Evolutionary conservation across 2,113 vertebrate species (phyloP).

Genomic region (Cavia aperea): DNA sequence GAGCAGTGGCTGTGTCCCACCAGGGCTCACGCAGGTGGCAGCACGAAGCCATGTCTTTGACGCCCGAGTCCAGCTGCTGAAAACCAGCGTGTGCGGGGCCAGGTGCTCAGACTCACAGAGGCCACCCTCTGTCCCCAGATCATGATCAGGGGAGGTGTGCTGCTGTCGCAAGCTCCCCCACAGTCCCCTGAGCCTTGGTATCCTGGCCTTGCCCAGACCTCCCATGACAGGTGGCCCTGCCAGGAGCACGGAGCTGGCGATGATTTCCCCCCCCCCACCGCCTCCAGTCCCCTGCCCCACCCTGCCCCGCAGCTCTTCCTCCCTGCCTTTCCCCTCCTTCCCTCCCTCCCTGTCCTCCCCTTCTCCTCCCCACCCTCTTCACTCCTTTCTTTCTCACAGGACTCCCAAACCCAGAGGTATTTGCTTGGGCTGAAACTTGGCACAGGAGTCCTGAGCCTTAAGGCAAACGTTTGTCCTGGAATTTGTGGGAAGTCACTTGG

Average conservation of each 20-base stretch:
- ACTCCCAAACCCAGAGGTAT: constrained; percentile 61
- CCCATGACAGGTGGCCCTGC: constrained; percentile 57
- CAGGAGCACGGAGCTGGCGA: constrained; percentile 52
- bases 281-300: neutral
- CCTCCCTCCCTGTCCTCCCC: neutral
- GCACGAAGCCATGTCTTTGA: too few relatives aligned
- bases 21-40: neutral
- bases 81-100: neutral
- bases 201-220: constrained; percentile 28
- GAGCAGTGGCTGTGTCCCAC: neutral
- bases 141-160: neutral
- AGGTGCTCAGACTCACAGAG: accelerated
- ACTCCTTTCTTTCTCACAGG: constrained; percentile 39
- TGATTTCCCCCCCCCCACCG: constrained; percentile 26
- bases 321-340: neutral
- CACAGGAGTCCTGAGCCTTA: constrained; percentile 57
- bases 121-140: neutral
- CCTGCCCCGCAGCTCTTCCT: neutral
- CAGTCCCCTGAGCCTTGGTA: accelerated
- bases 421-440: constrained; percentile 71
- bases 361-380: too few relatives aligned
- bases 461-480: constrained; percentile 76
- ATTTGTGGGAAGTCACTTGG: constrained; percentile 64
- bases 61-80: neutral
- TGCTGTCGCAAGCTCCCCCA: neutral